These are phyloP conservation scores for Lycocerus yunnanus DNA, from an alignment of 2,888 invertebrate genomes.

Conservation along the genomic window DNA sequence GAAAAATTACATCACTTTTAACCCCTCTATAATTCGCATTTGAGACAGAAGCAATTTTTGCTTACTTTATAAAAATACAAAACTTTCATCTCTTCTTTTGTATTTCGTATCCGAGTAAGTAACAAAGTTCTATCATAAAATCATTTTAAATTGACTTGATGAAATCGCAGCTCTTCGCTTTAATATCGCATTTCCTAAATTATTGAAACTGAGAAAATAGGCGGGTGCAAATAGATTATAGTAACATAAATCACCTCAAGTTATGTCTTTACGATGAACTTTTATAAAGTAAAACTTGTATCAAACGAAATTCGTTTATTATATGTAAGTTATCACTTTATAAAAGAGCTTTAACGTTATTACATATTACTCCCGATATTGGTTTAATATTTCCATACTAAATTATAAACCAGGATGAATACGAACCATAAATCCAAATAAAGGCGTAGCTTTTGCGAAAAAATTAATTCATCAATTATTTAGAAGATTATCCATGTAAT, in stretches of 20 bases:
- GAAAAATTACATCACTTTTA: background rate
- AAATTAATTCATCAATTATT: no score
- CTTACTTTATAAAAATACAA: constrained; percentile 26
- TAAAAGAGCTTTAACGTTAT: background rate
- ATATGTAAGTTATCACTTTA: background rate
- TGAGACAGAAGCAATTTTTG: constrained; percentile 27
- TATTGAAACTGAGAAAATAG: constrained; percentile 26
- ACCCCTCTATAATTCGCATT: constrained; percentile 22
- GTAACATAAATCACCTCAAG: constrained; percentile 27
- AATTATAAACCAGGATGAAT: background rate
- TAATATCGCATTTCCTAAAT: constrained; percentile 26
- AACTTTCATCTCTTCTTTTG: constrained; percentile 26
- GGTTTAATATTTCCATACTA: background rate
- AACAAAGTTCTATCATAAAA: constrained; percentile 30
- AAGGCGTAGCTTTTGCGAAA: background rate
- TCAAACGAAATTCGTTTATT: background rate
- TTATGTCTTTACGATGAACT: constrained; percentile 17
- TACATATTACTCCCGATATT: background rate
- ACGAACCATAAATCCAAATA: background rate
- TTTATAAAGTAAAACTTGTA: constrained; percentile 5
- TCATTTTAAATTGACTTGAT: constrained; percentile 28
- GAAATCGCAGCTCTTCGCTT: constrained; percentile 25
- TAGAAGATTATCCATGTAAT: background rate
- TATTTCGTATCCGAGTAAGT: constrained; percentile 17
- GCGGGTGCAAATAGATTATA: constrained; percentile 27